Base-by-base conservation (phyloP, 2,797 vertebrate species). In the Anniella stebbinsi region DNA sequence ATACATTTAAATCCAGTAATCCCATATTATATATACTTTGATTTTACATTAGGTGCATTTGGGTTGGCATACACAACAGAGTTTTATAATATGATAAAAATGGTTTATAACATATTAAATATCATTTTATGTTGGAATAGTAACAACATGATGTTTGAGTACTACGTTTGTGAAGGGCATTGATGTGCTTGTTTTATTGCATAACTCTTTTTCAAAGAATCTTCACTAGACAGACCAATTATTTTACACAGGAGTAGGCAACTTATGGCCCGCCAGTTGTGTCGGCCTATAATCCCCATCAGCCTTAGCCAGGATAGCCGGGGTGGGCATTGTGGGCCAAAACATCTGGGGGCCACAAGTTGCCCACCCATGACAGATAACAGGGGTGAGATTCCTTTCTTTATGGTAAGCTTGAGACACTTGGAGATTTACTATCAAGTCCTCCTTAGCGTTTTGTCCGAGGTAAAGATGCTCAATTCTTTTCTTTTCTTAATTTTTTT, bases 1-100 rank as follows among this genome's bases (percentile, higher is more conserved):
- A 76, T 57, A 70, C 13, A 45, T 69, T 82, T 77, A 87, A 67
- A 87, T 90, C n/a, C 67, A 75, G 41, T 73, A 66, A 86, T 51
- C 57, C 45, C 60, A 57, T 72, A 51, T 54, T 73, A 63, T 66
- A 41, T 63, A 63, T 45, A 48, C 38, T 88, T 82, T 60, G 30
- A 8, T 9, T 83, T 66, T 76, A 7, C 66, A 33, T 11, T 60
- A 66, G 36, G 21, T 73, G 73, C 85, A 81, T 72, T 76, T 81
- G 25, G 70, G 41, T 33, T 66, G 51, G 57, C 67, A 48, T 60
- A 48, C 28, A 60, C 67, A 66, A 48, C 10, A 30, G 23, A 54
- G 33, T 28, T 87, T 21, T 38, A 17, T 75, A 87, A 80, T 73
- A 66, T 87, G 84, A 54, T 3, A 63, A 73, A 90, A 67, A 51